phyloP scores from a whole-genome alignment of 2,797 vertebrate genomes.

The Graptemys geographica region DNA sequence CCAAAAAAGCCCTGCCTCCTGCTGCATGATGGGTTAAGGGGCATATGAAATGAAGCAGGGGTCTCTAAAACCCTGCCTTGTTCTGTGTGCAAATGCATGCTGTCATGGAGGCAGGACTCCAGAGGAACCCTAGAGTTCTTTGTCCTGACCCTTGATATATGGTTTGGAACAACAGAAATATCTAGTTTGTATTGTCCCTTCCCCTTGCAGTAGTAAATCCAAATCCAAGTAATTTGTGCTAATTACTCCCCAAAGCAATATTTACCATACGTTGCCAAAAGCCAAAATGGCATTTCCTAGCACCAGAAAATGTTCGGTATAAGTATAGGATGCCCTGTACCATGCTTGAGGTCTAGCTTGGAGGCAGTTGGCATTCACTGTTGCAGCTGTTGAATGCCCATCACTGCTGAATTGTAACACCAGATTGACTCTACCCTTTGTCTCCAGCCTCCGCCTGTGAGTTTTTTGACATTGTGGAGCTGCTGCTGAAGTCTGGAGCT shows the following conservation, averaged over 20 bases:
- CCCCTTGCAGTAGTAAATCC: neutral
- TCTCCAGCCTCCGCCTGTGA: constrained; percentile 92
- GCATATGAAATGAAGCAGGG: neutral
- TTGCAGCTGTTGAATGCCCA: neutral
- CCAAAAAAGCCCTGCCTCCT: neutral
- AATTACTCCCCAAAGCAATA: fast-evolving
- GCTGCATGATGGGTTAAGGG: neutral
- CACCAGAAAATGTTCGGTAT: neutral
- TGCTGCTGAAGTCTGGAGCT: constrained; percentile 90
- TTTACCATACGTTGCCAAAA: neutral
- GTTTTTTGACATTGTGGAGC: constrained; percentile 94
- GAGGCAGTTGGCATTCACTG: fast-evolving
- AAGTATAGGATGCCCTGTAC: neutral
- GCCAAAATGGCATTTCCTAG: constrained; percentile 32
- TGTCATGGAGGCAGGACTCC: neutral
- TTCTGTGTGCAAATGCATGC: neutral
- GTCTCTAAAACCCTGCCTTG: neutral
- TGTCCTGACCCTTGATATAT: too few relatives aligned
- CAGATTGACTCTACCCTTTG: constrained; percentile 13
- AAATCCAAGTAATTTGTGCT: neutral
- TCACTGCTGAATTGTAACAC: fast-evolving
- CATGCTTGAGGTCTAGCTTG: neutral
- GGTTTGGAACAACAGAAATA: neutral
- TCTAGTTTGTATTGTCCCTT: constrained; percentile 9
- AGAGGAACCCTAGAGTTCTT: neutral